Conservation (phyloP, 2,113 vertebrate genomes). For the Calonectris borealis region DNA sequence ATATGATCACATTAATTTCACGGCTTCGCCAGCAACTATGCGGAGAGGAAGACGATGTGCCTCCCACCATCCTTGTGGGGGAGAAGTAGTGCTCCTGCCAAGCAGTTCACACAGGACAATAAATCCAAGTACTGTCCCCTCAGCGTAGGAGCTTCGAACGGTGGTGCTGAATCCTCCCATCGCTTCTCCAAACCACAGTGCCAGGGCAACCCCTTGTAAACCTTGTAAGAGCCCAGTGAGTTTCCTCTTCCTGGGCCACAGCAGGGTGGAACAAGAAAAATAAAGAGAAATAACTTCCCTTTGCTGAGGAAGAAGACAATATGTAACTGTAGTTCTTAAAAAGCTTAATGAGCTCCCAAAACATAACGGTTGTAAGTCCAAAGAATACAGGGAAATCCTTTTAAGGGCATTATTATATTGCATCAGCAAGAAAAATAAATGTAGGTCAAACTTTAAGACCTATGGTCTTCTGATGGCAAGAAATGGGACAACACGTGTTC, state of each 20-base stretch:
- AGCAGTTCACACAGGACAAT: not conserved
- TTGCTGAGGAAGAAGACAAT: not conserved
- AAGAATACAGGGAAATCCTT: not conserved
- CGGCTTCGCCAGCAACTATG: not conserved
- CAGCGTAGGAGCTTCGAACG: not conserved
- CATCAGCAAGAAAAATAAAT: not conserved
- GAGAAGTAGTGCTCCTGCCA: not conserved
- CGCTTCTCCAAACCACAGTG: not conserved
- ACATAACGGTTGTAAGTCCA: not conserved
- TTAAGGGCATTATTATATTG: not conserved
- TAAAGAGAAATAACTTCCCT: not conserved
- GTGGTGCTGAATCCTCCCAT: not conserved
- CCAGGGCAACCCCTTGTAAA: not conserved
- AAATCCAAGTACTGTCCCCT: not conserved
- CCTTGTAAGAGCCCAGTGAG: not conserved
- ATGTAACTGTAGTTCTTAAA: not conserved
- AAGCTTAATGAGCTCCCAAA: not conserved
- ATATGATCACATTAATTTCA: slow-evolving; percentile 43
- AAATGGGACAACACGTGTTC: fast-evolving
- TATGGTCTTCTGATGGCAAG: not conserved
- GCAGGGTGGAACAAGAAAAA: not conserved
- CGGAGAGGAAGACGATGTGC: not conserved
- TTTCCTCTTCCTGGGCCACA: not conserved
- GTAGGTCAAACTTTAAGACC: not conserved
- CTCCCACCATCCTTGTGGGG: slow-evolving; percentile 25